Evolutionary conservation across 2,888 invertebrate species (phyloP).

Genomic region (Acronicta aceris): DNA sequence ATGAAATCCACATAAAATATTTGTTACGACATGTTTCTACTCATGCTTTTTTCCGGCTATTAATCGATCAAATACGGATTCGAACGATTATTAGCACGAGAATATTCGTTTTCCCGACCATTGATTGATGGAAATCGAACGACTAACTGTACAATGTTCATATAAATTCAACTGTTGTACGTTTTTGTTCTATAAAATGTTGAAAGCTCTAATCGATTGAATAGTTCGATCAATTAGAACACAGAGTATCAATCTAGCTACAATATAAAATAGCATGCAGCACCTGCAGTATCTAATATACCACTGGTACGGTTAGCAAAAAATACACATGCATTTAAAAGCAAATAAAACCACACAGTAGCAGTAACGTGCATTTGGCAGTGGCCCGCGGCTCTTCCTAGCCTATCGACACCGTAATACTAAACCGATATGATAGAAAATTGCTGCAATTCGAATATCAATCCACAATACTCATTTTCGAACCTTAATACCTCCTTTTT

Average conservation of each 20-base stretch:
- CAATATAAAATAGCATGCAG: slow-evolving; percentile 11
- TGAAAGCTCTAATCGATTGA: slow-evolving; percentile 4
- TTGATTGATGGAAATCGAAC: background rate
- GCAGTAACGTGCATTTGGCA: slow-evolving; percentile 39
- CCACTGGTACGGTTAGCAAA: background rate
- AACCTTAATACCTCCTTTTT: background rate
- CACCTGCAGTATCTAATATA: background rate
- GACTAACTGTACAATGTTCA: background rate
- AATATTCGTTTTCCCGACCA: background rate
- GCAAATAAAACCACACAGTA: slow-evolving; percentile 14
- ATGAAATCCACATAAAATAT: slow-evolving; percentile 59
- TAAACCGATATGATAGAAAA: slow-evolving; percentile 12
- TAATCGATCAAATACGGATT: slow-evolving; percentile 16
- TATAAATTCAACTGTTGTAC: too few relatives aligned
- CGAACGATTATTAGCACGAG: too few relatives aligned
- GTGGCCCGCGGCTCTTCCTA: slow-evolving; percentile 22
- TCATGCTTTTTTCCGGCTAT: slow-evolving; percentile 37
- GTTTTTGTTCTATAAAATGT: too few relatives aligned
- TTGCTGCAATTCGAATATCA: slow-evolving; percentile 2
- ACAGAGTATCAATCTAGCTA: slow-evolving; percentile 14
- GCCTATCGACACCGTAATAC: slow-evolving; percentile 11
- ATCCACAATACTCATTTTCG: slow-evolving; percentile 6
- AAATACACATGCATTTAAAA: slow-evolving; percentile 33
- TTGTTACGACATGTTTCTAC: slow-evolving; percentile 27
- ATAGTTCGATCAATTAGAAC: slow-evolving; percentile 4